phyloP scores from a whole-genome alignment of 2,888 invertebrate species.

The Dryomyza anilis region DNA sequence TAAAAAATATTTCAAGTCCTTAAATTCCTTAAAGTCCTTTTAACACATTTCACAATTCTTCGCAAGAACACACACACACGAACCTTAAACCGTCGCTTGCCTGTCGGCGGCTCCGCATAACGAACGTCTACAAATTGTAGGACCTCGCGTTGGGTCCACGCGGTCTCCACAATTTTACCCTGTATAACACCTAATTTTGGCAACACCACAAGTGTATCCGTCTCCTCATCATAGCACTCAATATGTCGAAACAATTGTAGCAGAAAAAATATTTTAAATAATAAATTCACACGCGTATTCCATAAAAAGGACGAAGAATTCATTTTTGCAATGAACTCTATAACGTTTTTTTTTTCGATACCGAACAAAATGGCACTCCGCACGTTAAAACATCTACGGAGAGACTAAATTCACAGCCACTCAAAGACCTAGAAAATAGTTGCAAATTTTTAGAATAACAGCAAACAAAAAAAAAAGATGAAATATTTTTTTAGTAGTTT shows the following conservation, averaged over 20 bases:
- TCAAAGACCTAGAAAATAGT: not conserved
- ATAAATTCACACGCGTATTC: not conserved
- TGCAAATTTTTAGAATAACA: not conserved
- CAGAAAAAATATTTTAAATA: too few species aligned
- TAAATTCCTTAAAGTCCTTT: too few species aligned
- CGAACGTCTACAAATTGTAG: slow-evolving; percentile 57
- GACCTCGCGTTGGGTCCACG: slow-evolving; percentile 52
- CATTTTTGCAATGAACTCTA: not conserved
- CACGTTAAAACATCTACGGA: not conserved
- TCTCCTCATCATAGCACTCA: slow-evolving; percentile 50
- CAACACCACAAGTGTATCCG: slow-evolving; percentile 48
- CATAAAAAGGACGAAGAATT: not conserved
- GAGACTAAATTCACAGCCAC: not conserved
- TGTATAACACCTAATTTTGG: slow-evolving; percentile 52
- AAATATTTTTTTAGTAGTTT: too few species aligned
- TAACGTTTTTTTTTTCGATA: too few species aligned
- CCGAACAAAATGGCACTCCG: not conserved
- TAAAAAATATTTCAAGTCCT: too few species aligned
- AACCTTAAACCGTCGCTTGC: slow-evolving; percentile 56
- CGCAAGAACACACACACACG: too few species aligned
- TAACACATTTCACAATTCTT: too few species aligned
- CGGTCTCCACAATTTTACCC: slow-evolving; percentile 50
- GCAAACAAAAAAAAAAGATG: too few species aligned
- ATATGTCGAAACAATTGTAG: too few species aligned
- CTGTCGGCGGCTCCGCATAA: slow-evolving; percentile 56